These are phyloP conservation scores for Seira sanloemensis DNA, from an alignment of 2,888 invertebrate genomes.

Conservation along the genomic window DNA sequence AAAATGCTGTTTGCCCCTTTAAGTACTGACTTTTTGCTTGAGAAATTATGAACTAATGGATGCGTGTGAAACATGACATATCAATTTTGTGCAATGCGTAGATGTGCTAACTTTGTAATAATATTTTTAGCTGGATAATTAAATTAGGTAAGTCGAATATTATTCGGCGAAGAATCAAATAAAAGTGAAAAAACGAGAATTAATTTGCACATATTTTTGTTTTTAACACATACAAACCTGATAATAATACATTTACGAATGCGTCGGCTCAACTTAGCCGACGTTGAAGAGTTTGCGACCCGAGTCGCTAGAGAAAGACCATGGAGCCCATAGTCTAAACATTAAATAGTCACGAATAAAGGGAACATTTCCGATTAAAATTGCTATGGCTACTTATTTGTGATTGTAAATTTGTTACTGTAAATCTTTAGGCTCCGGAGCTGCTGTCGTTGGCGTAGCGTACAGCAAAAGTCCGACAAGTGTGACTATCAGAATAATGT, in stretches of 20 bases:
- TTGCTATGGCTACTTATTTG: neutral
- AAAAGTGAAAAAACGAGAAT: neutral
- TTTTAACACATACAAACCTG: too few species aligned
- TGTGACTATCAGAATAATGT: neutral
- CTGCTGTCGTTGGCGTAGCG: neutral
- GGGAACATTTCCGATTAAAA: neutral
- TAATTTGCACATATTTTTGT: neutral
- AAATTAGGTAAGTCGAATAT: neutral
- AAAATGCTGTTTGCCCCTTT: neutral
- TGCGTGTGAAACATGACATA: neutral
- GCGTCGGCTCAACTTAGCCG: too few species aligned
- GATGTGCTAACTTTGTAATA: neutral
- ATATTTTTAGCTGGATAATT: neutral
- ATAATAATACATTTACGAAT: neutral
- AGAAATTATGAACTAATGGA: neutral
- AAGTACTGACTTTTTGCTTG: neutral
- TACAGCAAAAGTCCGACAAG: too few species aligned
- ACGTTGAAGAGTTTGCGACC: constrained; percentile 24
- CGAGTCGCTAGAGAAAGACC: constrained; percentile 28
- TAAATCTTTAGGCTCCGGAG: neutral
- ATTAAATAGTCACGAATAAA: neutral
- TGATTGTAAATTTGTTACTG: neutral
- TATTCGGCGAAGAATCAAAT: neutral
- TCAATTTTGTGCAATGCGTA: neutral
- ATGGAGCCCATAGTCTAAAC: constrained; percentile 41